Conservation (phyloP, 2,888 invertebrate genomes). For the Lordiphosa fenestrarum region DNA sequence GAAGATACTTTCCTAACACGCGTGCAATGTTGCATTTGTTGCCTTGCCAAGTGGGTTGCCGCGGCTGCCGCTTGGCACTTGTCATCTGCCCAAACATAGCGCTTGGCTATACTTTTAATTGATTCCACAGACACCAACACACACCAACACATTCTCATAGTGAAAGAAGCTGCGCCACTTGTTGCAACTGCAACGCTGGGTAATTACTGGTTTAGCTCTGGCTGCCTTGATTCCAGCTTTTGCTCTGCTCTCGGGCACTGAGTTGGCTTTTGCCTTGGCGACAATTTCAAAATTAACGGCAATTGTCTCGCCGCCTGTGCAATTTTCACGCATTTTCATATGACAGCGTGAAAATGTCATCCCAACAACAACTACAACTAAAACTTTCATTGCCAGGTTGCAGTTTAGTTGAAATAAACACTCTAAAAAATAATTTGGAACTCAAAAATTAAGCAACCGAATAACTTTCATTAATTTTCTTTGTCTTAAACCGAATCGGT, state of each 20-base stretch:
- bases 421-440: constrained; percentile 9
- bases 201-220: constrained; percentile 63
- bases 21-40: constrained; percentile 33
- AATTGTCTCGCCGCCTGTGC: constrained; percentile 67
- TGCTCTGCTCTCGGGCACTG: constrained; percentile 25
- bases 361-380: constrained; percentile 29
- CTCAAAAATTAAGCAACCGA: neutral
- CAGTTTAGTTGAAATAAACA: neutral
- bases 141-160: constrained; percentile 34
- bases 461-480: too few species aligned
- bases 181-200: constrained; percentile 38
- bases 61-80: constrained; percentile 48
- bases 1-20: constrained; percentile 55
- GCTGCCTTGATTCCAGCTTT: constrained; percentile 4
- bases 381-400: constrained; percentile 58
- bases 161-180: constrained; percentile 71
- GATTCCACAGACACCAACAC: constrained; percentile 58
- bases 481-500: too few species aligned
- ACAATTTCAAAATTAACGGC: constrained; percentile 73
- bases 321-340: constrained; percentile 72
- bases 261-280: constrained; percentile 51
- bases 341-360: constrained; percentile 49
- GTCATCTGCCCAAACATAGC: constrained; percentile 73
- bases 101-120: constrained; percentile 70
- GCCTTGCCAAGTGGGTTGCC: constrained; percentile 60